Conservation (phyloP, 2,797 vertebrate species). For the Myripristis murdjan region DNA sequence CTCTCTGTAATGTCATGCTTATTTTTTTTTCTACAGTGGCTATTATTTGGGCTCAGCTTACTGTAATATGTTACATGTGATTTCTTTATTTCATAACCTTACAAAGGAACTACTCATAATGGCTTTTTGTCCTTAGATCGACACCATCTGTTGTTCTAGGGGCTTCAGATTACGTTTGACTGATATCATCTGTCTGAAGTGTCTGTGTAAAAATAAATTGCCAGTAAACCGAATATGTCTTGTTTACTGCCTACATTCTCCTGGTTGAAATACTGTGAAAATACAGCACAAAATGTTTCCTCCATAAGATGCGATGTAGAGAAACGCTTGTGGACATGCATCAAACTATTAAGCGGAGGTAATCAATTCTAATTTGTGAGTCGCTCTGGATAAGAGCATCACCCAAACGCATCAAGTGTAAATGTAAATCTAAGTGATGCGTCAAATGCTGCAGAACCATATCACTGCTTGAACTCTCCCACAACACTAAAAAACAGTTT, state of each 20-base stretch:
- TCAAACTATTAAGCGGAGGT: neutral
- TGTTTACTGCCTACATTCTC: neutral
- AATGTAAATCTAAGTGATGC: neutral
- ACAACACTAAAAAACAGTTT: neutral
- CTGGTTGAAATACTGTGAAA: neutral
- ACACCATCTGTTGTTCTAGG: neutral
- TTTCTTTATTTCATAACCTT: neutral
- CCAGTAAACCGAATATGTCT: neutral
- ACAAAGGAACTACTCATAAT: neutral
- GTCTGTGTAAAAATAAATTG: neutral
- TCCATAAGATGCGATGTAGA: neutral
- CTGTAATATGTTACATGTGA: neutral
- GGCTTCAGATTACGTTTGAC: neutral
- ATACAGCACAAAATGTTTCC: neutral
- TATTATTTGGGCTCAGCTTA: neutral
- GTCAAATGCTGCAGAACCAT: too few species aligned
- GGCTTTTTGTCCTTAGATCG: neutral
- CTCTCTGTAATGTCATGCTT: too few species aligned
- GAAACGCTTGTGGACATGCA: neutral
- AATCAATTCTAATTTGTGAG: neutral
- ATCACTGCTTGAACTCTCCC: neutral
- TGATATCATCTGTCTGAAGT: neutral
- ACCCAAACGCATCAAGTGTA: constrained; percentile 3
- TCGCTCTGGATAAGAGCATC: neutral
- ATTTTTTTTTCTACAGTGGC: too few species aligned